phyloP scores from a whole-genome alignment of 1,140 invertebrate species.

The Caenorhabditis remanei region DNA sequence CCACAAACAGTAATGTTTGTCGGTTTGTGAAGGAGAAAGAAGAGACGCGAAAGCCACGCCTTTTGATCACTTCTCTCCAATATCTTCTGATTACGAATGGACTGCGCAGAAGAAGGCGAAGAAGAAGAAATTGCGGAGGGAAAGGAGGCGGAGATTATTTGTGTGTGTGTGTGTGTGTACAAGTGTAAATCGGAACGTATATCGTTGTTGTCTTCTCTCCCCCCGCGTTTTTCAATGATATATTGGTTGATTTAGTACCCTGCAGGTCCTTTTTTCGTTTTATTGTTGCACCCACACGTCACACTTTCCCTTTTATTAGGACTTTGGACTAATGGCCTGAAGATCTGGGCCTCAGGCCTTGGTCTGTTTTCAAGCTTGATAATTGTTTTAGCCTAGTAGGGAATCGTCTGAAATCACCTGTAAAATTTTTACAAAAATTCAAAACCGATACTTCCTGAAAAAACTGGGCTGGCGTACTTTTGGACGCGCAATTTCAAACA shows the following conservation, averaged over 20 bases:
- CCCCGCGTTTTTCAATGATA: conserved; percentile 10
- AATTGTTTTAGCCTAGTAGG: too few species aligned
- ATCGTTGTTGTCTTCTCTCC: conserved; percentile 5
- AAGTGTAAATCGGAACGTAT: conserved; percentile 45
- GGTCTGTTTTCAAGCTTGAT: too few species aligned
- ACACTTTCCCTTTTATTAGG: background rate
- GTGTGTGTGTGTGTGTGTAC: conserved; percentile 1
- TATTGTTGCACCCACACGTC: background rate
- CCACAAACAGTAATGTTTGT: conserved; percentile 52
- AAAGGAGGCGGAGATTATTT: background rate
- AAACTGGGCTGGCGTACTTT: too few species aligned
- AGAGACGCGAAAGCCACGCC: background rate
- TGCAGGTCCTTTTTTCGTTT: too few species aligned
- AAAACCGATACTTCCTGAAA: too few species aligned
- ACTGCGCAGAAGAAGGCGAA: background rate
- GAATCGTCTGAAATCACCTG: too few species aligned
- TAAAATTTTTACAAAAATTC: too few species aligned
- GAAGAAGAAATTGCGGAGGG: background rate
- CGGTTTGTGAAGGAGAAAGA: background rate
- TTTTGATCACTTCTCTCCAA: conserved; percentile 1
- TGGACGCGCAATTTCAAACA: too few species aligned
- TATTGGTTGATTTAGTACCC: conserved; percentile 45
- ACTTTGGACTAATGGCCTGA: too few species aligned
- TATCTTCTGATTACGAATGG: background rate
- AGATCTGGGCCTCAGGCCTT: too few species aligned